Evolutionary conservation across 1,140 invertebrate genomes (phyloP).

Genomic region (Lordiphosa clarofinis): DNA sequence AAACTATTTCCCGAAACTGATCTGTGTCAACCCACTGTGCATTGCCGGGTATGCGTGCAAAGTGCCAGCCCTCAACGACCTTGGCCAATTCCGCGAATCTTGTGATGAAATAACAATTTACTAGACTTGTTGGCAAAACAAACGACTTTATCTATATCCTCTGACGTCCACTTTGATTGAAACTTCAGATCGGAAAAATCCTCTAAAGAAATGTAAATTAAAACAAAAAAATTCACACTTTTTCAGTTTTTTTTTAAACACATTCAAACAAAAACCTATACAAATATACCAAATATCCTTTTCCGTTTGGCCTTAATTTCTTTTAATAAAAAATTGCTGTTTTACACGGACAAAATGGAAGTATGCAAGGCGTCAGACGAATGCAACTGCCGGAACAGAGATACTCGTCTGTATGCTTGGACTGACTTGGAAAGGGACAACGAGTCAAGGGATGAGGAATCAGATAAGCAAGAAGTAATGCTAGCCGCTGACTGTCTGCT

Average conservation of each 20-base stretch:
- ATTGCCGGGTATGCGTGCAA: conserved; percentile 49
- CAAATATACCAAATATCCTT: not conserved
- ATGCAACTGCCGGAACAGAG: too few species aligned
- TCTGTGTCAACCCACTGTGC: not conserved
- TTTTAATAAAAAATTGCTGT: conserved; percentile 13
- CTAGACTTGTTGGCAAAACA: conserved; percentile 30
- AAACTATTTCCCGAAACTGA: not conserved
- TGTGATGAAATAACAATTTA: conserved; percentile 38
- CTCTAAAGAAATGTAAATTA: conserved; percentile 19
- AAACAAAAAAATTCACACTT: not conserved
- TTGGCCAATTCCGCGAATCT: conserved; percentile 59
- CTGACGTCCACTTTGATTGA: conserved; percentile 14
- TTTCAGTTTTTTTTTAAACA: conserved; percentile 14
- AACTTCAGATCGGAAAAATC: conserved; percentile 16
- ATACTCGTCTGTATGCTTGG: too few species aligned
- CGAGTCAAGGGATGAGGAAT: not conserved
- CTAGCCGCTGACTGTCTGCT: not conserved
- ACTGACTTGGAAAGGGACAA: too few species aligned
- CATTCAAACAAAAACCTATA: conserved; percentile 11
- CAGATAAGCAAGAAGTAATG: not conserved
- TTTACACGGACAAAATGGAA: conserved; percentile 22
- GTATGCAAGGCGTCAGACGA: not conserved
- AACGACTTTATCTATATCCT: conserved; percentile 22
- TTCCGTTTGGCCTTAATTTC: not conserved
- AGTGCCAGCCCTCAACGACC: conserved; percentile 46